These are phyloP conservation scores for Enteromius fasciolatus DNA, from an alignment of 2,797 vertebrate species.

Conservation along the genomic window DNA sequence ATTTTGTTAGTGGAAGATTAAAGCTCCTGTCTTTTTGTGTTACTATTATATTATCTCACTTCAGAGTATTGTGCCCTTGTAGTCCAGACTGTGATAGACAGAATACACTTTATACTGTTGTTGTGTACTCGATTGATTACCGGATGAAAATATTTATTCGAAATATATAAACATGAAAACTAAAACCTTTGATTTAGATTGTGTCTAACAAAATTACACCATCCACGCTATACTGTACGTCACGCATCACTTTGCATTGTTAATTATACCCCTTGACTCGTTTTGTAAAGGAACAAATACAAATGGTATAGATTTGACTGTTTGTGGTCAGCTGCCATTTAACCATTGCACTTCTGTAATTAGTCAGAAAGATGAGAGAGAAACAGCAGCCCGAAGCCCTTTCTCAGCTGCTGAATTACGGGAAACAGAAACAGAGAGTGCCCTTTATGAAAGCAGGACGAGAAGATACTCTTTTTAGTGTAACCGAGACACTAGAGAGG, in stretches of 20 bases:
- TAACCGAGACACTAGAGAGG: neutral
- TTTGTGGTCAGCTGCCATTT: slow-evolving; percentile 26
- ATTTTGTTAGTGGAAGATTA: slow-evolving; percentile 24
- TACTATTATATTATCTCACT: slow-evolving; percentile 7
- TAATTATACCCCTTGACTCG: neutral
- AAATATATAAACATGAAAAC: too few relatives aligned
- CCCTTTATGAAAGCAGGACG: neutral
- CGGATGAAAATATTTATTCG: neutral
- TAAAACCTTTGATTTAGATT: neutral
- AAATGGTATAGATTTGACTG: slow-evolving; percentile 7
- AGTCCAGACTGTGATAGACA: neutral
- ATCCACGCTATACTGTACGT: neutral
- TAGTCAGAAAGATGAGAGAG: slow-evolving; percentile 3
- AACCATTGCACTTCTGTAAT: slow-evolving; percentile 19
- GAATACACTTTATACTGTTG: neutral
- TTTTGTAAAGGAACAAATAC: slow-evolving; percentile 15
- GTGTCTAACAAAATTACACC: neutral
- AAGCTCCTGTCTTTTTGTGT: slow-evolving; percentile 18
- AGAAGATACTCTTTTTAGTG: neutral
- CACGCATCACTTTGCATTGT: neutral
- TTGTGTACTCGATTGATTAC: neutral
- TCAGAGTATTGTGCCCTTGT: slow-evolving; percentile 11
- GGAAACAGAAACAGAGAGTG: slow-evolving; percentile 27
- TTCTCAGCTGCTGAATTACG: slow-evolving; percentile 15
- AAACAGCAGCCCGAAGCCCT: neutral